Evolutionary conservation across 2,797 vertebrate genomes (phyloP), one percentile per base, ranked within the genome.

Genomic region (Argentina silus): DNA sequence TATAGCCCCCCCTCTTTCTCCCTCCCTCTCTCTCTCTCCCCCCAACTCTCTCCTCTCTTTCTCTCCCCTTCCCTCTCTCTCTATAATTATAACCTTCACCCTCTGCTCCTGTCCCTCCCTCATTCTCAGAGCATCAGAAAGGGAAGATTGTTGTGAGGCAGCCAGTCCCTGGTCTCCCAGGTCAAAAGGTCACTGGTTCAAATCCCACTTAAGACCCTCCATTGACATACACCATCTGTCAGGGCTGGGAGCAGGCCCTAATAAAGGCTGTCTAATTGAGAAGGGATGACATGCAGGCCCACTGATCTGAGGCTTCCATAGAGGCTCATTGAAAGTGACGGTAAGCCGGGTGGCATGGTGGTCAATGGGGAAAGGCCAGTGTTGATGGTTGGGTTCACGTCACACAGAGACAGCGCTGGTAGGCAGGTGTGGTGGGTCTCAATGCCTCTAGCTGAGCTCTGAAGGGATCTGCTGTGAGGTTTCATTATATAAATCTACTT

Each of bases 221-320:
- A 87, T 43, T 92, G 90, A 93, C 85, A 76, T 87, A 87, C 53
- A 21, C 27, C 23, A 36, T 61, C 59, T 61, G 59, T 61, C 59
- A 61, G 27, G 23, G 23, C 59, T 36, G 59, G 27, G 27, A 36
- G 12, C 23, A 6, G 59, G 81, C 81, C 48, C 83, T 65, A 27
- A 43, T 51, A 55, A 92, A 88, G 86, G 73, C 79, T 64, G 73
- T 83, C 75, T 93, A 90, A 92, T 93, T 90, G 84, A 81, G 82
- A 93, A 87, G 91, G 84, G 87, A 82, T 89, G 91, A 93, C 90
- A 94, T 89, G 88, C 44, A 14, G 74, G 77, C 81, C 74, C 69
- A 12, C 72, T 83, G 88, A 89, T 89, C 83, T 82, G 81, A 86
- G 68, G 80, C 85, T 63, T 83, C 67, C 74, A 60, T 71, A 76